Conservation (phyloP, 2,888 invertebrate species). For the Abscondita cerata region DNA sequence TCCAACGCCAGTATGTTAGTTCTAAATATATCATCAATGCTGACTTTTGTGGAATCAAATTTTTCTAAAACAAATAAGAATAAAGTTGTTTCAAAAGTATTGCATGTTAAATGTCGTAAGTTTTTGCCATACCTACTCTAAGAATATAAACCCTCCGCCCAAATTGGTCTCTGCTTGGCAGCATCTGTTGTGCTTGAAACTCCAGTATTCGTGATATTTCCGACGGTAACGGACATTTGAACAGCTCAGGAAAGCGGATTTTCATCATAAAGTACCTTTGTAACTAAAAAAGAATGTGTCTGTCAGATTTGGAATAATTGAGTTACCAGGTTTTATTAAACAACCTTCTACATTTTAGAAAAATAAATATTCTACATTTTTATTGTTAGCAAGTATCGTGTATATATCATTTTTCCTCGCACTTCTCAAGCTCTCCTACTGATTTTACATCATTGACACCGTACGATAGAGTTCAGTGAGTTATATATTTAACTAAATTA, state of each 20-base stretch:
- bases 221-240: slow-evolving; percentile 55
- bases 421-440: too few relatives aligned
- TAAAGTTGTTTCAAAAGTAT: slow-evolving; percentile 1
- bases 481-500: too few relatives aligned
- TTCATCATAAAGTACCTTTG: slow-evolving; percentile 60
- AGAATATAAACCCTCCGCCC: slow-evolving; percentile 59
- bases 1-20: slow-evolving; percentile 63
- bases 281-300: slow-evolving; percentile 53
- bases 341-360: too few relatives aligned
- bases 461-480: too few relatives aligned
- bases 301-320: too few relatives aligned
- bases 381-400: too few relatives aligned
- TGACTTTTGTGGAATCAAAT: slow-evolving; percentile 59
- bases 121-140: slow-evolving; percentile 53
- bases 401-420: too few relatives aligned
- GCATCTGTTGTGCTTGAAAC: slow-evolving; percentile 58
- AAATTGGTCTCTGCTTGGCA: slow-evolving; percentile 55
- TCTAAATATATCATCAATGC: slow-evolving; percentile 62
- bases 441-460: too few relatives aligned
- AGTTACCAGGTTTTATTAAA: too few relatives aligned
- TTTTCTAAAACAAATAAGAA: slow-evolving; percentile 57
- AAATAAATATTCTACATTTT: too few relatives aligned
- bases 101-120: not conserved
- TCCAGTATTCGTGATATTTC: slow-evolving; percentile 54
- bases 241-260: slow-evolving; percentile 57